phyloP scores from a whole-genome alignment of 2,888 invertebrate species.

The Ophion ellenae region DNA sequence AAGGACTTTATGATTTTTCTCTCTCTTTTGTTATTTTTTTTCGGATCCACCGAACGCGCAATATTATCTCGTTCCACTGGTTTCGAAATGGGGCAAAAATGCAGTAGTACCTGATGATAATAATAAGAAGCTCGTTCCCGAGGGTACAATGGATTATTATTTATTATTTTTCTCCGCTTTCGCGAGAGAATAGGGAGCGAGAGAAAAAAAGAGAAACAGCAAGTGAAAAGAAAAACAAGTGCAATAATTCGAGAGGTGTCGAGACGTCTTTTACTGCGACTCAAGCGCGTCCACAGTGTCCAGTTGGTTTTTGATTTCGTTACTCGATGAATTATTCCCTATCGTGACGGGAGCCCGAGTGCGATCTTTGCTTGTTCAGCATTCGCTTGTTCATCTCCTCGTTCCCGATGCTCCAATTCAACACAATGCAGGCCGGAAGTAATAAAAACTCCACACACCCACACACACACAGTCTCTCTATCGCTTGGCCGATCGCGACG shows the following conservation, averaged over 20 bases:
- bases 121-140: slow-evolving; percentile 49
- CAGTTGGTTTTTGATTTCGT: slow-evolving; percentile 75
- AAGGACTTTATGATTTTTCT: slow-evolving; percentile 56
- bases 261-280: slow-evolving; percentile 70
- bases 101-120: slow-evolving; percentile 41
- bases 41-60: slow-evolving; percentile 4
- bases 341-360: slow-evolving; percentile 71
- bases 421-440: slow-evolving; percentile 13
- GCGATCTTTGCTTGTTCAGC: slow-evolving; percentile 63
- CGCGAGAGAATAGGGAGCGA: background rate
- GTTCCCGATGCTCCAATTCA: no score
- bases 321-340: slow-evolving; percentile 76
- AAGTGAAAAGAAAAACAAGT: no score
- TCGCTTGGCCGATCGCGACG: slow-evolving; percentile 12
- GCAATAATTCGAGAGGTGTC: slow-evolving; percentile 67
- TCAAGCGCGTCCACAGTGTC: no score
- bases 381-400: background rate
- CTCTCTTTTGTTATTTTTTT: slow-evolving; percentile 51
- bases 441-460: background rate
- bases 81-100: slow-evolving; percentile 51
- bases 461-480: slow-evolving; percentile 22
- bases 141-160: slow-evolving; percentile 72
- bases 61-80: slow-evolving; percentile 57
- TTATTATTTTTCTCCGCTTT: slow-evolving; percentile 73
- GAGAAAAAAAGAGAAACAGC: slow-evolving; percentile 4